Evolutionary conservation across 2,113 vertebrate genomes (phyloP), one percentile per base, ranked within the genome.

Genomic region (Tychaedon coryphoeus): DNA sequence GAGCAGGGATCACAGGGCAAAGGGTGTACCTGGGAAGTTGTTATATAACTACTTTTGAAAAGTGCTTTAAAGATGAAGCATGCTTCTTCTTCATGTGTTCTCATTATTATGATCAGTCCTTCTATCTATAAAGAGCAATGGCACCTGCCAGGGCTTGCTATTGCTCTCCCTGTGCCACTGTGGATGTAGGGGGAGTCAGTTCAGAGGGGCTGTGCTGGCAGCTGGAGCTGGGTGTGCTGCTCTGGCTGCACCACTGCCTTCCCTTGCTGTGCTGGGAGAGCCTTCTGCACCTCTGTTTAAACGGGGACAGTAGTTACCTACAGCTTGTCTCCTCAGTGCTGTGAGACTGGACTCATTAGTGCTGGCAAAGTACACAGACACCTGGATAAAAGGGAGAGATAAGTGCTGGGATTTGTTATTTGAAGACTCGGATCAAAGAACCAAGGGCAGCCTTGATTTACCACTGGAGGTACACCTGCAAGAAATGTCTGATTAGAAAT

Each of bases 381-480:
- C 51, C 86, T n/a, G 64, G 71, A 82, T 93, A 14, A 94, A 86
- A 92, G 57, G 76, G 19, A 91, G 9, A 77, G 56, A 86, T 57
- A 92, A 91, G 50, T 2, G 1, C 72, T 92, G 6, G 0, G n/a
- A 19, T 71, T 86, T 14, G 1, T 71, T 88, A 51, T 95, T 88
- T 93, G 85, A 93, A 96, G 64, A 77, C 28, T 8, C 3, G 1
- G 88, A 96, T 93, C 93, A 95, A 96, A 88, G 92, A 67, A 51
- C 51, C 12, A 6, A 80, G 75, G 80, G 79, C 65, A 88, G 75
- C 65, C 79, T 90, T 88, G 76, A 71, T 94, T 95, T 94, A 80
- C 51, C 72, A 36, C 57, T n/a, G 26, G 53, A 73, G 13, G 28
- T 80, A 69, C 88, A 93, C 94, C 94, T 92, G 91, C 86, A 90